phyloP scores from a whole-genome alignment of 2,888 invertebrate species.

The Onthophagus sagittarius region DNA sequence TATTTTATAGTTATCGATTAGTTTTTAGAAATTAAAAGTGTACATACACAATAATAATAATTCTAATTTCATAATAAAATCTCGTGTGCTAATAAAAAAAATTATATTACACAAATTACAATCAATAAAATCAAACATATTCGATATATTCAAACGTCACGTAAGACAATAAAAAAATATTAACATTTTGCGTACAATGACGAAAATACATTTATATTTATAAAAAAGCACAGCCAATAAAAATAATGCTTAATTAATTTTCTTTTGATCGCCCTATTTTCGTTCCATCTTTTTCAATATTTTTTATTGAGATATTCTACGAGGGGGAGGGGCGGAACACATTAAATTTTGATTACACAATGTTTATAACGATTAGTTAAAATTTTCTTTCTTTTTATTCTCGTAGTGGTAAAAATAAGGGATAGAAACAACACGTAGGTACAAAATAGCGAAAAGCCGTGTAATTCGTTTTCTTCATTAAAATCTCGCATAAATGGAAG shows the following conservation, averaged over 20 bases:
- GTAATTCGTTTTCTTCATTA: background rate
- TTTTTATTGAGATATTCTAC: background rate
- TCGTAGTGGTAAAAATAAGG: background rate
- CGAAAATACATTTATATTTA: background rate
- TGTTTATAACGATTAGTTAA: background rate
- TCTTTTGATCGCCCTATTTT: background rate
- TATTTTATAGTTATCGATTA: background rate
- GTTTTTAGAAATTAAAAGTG: background rate
- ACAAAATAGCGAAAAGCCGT: background rate
- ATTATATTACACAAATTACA: background rate
- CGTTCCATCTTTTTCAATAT: background rate
- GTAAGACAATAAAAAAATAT: background rate
- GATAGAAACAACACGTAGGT: background rate
- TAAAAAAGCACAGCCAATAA: background rate
- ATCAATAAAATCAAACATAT: background rate
- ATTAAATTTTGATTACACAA: background rate
- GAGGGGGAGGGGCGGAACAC: background rate
- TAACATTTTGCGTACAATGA: background rate
- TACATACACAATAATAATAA: background rate
- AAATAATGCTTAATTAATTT: background rate
- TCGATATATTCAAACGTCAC: background rate
- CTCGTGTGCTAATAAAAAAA: background rate
- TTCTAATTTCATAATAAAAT: background rate
- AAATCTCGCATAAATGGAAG: slow-evolving; percentile 20
- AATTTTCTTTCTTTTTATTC: background rate